Conservation (phyloP, 64 coral and sea anemone genomes). For the Dendronephthya gigantea region DNA sequence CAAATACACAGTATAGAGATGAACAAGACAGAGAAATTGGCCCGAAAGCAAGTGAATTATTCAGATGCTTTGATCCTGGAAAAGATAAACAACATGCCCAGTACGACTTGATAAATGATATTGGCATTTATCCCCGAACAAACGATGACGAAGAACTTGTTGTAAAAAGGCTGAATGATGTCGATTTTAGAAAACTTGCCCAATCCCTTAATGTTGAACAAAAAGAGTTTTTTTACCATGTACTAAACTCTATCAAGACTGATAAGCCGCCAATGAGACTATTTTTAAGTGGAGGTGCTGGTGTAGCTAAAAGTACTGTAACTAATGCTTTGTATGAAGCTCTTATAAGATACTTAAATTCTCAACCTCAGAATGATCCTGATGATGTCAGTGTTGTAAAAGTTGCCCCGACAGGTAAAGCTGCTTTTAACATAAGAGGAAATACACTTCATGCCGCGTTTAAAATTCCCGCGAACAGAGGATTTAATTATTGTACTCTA, state of each 20-base stretch:
- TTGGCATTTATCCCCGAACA: background rate
- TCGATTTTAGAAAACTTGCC: background rate
- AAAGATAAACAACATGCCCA: background rate
- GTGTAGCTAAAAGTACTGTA: background rate
- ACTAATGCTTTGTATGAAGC: background rate
- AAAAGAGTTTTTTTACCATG: constrained; percentile 1
- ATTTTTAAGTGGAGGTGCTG: background rate
- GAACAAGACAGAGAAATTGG: constrained; percentile 31
- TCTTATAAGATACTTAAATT: background rate
- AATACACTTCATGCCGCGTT: constrained; percentile 36
- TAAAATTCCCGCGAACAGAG: constrained; percentile 51
- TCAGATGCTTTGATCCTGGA: background rate
- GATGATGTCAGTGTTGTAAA: background rate
- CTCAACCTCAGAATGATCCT: background rate
- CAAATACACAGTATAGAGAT: constrained; percentile 53
- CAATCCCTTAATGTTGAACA: background rate
- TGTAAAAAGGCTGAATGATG: background rate
- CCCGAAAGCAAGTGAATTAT: constrained; percentile 28
- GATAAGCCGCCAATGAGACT: background rate
- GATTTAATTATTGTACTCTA: constrained; percentile 41
- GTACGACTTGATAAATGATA: background rate
- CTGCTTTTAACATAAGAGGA: constrained; percentile 28
- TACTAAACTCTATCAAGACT: background rate
- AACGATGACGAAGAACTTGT: background rate
- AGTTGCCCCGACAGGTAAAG: background rate